Evolutionary conservation across 2,888 invertebrate species (phyloP).

Genomic region (Drosophila atripex): DNA sequence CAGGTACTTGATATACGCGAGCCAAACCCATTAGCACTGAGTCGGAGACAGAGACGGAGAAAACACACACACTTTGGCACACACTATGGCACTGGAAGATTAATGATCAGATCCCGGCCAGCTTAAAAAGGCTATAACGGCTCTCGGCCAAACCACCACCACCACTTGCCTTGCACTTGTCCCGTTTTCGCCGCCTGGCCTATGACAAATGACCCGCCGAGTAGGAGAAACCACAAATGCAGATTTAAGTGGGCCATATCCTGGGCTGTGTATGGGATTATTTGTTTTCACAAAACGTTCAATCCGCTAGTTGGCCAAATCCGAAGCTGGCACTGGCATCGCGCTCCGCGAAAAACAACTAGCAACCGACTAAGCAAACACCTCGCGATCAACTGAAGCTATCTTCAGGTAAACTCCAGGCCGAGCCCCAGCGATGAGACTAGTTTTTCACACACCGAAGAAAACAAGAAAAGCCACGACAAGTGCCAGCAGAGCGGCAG

Average conservation of each 20-base stretch:
- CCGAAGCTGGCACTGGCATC: constrained; percentile 43
- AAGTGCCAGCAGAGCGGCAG: constrained; percentile 28
- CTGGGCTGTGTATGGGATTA: constrained; percentile 5
- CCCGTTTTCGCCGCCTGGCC: constrained; percentile 46
- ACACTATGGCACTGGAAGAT: constrained; percentile 18
- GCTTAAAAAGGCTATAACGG: constrained; percentile 55
- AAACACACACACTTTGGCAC: constrained; percentile 22
- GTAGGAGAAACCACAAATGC: constrained; percentile 16
- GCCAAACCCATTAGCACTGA: constrained; percentile 45
- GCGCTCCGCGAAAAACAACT: constrained; percentile 37
- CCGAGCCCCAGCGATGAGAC: constrained; percentile 53
- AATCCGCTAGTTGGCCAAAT: constrained; percentile 4
- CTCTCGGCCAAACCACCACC: constrained; percentile 22
- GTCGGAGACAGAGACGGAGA: constrained; percentile 13
- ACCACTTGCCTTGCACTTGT: constrained; percentile 72
- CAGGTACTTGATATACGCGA: constrained; percentile 51
- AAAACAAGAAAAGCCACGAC: constrained; percentile 43
- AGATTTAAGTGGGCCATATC: constrained; percentile 12
- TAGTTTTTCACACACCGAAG: constrained; percentile 55
- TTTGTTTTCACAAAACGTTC: constrained; percentile 21
- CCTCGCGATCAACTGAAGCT: constrained; percentile 76
- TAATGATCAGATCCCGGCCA: constrained; percentile 29
- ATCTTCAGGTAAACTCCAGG: constrained; percentile 45
- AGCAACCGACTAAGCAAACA: constrained; percentile 77
- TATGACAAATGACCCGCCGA: background rate